A percentile compares a stretch with the other conserved stretches of the same genome.
phyloP scores from a whole-genome alignment of 2,113 vertebrate genomes.

The Channa argus region DNA sequence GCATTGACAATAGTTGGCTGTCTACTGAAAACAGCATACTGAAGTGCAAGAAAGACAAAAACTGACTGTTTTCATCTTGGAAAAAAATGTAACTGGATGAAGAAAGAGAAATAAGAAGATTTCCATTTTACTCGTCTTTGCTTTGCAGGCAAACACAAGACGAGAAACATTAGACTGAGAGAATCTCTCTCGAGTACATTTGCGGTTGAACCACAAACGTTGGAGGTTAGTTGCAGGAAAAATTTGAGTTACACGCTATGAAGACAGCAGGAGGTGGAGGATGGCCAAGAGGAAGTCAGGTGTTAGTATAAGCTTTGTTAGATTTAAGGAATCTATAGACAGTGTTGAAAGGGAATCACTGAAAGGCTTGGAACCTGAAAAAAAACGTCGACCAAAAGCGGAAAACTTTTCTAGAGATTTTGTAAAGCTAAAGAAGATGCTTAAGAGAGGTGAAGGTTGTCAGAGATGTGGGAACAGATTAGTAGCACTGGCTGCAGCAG shows the following conservation, averaged over 20 bases:
- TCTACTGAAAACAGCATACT: conserved; percentile 13
- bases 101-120: conserved; percentile 41
- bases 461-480: conserved; percentile 72
- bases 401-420: conserved; percentile 29
- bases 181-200: conserved; percentile 49
- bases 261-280: conserved; percentile 58
- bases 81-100: conserved; percentile 30
- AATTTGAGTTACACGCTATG: conserved; percentile 56
- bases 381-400: conserved; percentile 17
- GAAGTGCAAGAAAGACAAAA: conserved; percentile 15
- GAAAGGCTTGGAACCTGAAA: conserved; percentile 43
- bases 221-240: conserved; percentile 68
- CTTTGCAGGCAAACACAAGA: conserved; percentile 52
- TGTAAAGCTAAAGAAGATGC: conserved; percentile 45
- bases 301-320: conserved; percentile 78
- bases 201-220: conserved; percentile 65
- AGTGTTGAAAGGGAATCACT: conserved; percentile 37
- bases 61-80: conserved; percentile 9
- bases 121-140: conserved; percentile 48
- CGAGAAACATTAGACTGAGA: conserved; percentile 53
- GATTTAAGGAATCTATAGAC: conserved; percentile 46
- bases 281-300: conserved; percentile 62
- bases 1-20: conserved; percentile 5
- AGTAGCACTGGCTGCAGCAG: conserved; percentile 72
- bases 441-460: conserved; percentile 63